Evolutionary conservation across 2,113 vertebrate species (phyloP), one percentile per base, ranked within the genome.

Genomic region (Hippocampus comes): DNA sequence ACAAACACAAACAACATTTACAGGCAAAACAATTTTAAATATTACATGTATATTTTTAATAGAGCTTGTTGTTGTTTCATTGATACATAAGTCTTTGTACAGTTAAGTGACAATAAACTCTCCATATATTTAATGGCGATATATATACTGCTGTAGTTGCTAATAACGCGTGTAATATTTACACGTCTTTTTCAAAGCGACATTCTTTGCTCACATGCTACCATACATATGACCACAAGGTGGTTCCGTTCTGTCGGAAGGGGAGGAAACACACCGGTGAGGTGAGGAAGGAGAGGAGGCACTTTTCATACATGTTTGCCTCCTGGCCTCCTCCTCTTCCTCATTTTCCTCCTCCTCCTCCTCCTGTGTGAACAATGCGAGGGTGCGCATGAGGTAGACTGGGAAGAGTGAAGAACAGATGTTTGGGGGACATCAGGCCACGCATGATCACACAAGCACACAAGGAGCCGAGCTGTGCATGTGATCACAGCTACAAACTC

Each of bases 361-460:
- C 51, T 41, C 76, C 73, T 70, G 53, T 30, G 70, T 77, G 82
- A 82, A 78, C 65, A 80, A 78, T 79, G 75, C 61, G 78, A 56
- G 73, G 77, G 67, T 88, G 80, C 77, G 80, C 72, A 67, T 70
- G 55, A 74, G 72, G 42, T 67, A 59, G 67, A 71, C 51, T 41
- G 71, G 70, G 46, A 74, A 27, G 51, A 75, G 67, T 49, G 86
- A 63, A 75, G 75, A 86, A 63, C 82, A 78, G 71, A 79, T 72
- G 81, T 87, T 64, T 61, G 64, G 73, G 76, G 68, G 73, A 74
- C 79, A 76, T 68, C 76, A 71, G 81, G 76, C 81, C 81, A 88
- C 86, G 86, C 79, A 78, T 76, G 69, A 79, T 83, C 73, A 78
- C 80, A 78, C 73, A 82, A 63, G 27, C 66, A 34, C 66, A 51